Evolutionary conservation across 2,888 invertebrate species (phyloP).

Genomic region (Nephrotoma appendiculata): DNA sequence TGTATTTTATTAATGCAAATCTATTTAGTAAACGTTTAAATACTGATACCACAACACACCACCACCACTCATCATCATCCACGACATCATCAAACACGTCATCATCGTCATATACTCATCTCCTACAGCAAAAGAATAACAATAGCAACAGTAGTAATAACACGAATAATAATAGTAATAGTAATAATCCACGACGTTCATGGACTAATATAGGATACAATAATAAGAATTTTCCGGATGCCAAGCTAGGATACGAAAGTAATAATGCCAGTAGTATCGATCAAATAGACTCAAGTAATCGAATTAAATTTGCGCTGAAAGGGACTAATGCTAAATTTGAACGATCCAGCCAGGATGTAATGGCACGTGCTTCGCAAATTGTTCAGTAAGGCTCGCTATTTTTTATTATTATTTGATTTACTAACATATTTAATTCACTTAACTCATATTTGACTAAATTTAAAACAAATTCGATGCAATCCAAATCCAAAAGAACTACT

Average conservation of each 20-base stretch:
- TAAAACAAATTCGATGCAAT: neutral
- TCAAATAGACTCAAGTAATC: conserved; percentile 18
- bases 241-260: conserved; percentile 19
- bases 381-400: conserved; percentile 56
- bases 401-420: conserved; percentile 22
- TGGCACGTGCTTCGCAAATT: conserved; percentile 75
- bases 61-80: conserved; percentile 1
- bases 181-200: conserved; percentile 17
- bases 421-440: conserved; percentile 27
- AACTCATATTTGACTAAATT: neutral
- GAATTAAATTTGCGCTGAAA: conserved; percentile 16
- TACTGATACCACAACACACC: conserved; percentile 7
- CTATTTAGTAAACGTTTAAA: conserved; percentile 6
- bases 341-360: conserved; percentile 44
- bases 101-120: conserved; percentile 9
- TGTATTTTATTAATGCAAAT: neutral
- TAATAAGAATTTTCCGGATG: conserved; percentile 21
- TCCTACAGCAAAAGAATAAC: conserved; percentile 12
- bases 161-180: conserved; percentile 10
- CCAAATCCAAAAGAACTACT: neutral
- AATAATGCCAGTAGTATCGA: conserved; percentile 9
- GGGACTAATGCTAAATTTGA: conserved; percentile 17
- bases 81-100: conserved; percentile 1
- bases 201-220: conserved; percentile 21
- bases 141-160: conserved; percentile 11